Evolutionary conservation across 2,888 invertebrate species (phyloP).

Genomic region (Acrobeloides nanus): DNA sequence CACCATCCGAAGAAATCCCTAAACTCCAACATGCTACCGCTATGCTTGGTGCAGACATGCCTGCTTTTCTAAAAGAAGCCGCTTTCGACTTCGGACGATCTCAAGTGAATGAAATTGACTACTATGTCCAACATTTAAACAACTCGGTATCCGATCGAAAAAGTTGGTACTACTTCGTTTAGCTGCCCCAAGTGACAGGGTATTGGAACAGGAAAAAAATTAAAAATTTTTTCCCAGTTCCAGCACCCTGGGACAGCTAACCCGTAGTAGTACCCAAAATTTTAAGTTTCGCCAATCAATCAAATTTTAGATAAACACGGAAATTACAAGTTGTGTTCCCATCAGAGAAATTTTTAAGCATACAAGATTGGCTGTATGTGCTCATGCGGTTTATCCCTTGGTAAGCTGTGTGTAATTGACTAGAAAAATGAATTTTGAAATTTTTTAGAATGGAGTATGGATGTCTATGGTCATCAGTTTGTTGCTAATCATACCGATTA

Average conservation of each 20-base stretch:
- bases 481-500: slow-evolving; percentile 55
- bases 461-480: slow-evolving; percentile 57
- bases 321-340: slow-evolving; percentile 46
- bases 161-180: no score
- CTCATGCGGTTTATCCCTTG: slow-evolving; percentile 42
- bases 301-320: no score
- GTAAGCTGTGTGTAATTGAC: slow-evolving; percentile 22
- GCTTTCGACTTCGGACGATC: slow-evolving; percentile 29
- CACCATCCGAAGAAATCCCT: slow-evolving; percentile 6
- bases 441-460: slow-evolving; percentile 57
- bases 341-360: slow-evolving; percentile 31
- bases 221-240: no score
- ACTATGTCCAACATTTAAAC: slow-evolving; percentile 21
- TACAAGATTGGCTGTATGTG: slow-evolving; percentile 39
- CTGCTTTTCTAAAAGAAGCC: slow-evolving; percentile 14
- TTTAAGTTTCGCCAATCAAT: no score
- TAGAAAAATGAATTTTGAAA: neutral
- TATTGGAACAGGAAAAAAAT: no score
- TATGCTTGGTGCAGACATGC: slow-evolving; percentile 17
- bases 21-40: slow-evolving; percentile 42
- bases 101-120: slow-evolving; percentile 30
- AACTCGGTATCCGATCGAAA: slow-evolving; percentile 15
- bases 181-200: no score
- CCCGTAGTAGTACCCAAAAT: no score
- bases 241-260: no score